Conservation (phyloP, 1,140 invertebrate genomes). For the Melanaphis sacchari region DNA sequence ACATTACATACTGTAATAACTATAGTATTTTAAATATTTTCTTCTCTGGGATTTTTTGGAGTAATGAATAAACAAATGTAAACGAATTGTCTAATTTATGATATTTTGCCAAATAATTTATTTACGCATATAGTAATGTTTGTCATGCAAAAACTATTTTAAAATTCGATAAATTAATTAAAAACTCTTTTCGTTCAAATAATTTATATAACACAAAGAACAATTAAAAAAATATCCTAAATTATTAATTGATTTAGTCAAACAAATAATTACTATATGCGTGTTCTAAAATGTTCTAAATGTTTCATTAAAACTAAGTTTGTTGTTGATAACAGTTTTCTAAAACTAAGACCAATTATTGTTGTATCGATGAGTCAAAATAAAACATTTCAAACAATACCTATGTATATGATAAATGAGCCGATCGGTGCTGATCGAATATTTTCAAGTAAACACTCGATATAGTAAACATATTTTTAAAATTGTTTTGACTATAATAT, state of each 20-base stretch:
- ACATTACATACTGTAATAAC: background rate
- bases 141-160: background rate
- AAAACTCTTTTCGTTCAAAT: background rate
- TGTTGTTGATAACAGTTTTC: background rate
- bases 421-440: background rate
- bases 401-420: background rate
- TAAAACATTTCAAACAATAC: background rate
- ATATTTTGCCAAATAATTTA: conserved; percentile 37
- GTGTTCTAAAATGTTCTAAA: background rate
- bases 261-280: background rate
- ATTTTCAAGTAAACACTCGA: background rate
- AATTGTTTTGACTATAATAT: background rate
- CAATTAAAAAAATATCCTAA: background rate
- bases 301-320: background rate
- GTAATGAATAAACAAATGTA: background rate
- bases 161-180: background rate
- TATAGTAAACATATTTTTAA: background rate
- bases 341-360: background rate
- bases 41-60: background rate
- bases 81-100: background rate
- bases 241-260: background rate
- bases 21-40: background rate
- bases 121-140: background rate
- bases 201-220: background rate
- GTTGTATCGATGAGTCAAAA: background rate